Conservation (phyloP, 2,797 vertebrate species). For the Characodon lateralis region DNA sequence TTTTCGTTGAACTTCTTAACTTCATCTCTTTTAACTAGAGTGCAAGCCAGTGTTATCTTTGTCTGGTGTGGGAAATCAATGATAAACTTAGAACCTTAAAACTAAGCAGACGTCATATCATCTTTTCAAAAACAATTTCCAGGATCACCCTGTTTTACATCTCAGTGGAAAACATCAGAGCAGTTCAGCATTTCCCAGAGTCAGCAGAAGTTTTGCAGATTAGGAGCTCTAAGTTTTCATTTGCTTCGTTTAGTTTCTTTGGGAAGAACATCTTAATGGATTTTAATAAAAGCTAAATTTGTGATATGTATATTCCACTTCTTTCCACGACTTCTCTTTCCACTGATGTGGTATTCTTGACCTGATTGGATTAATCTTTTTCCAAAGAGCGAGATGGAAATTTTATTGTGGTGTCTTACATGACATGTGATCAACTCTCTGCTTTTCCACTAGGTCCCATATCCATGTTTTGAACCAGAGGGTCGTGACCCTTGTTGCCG, state of each 20-base stretch:
- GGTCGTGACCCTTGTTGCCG: slow-evolving; percentile 38
- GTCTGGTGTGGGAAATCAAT: background rate
- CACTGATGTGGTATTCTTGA: slow-evolving; percentile 38
- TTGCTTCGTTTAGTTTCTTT: slow-evolving; percentile 23
- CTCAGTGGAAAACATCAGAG: slow-evolving; percentile 2
- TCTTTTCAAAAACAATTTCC: background rate
- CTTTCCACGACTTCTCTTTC: slow-evolving; percentile 32
- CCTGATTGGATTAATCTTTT: slow-evolving; percentile 29
- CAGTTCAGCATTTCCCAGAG: background rate
- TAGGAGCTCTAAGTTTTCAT: slow-evolving; percentile 16
- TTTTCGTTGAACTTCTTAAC: background rate
- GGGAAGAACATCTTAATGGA: slow-evolving; percentile 16
- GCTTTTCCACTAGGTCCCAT: slow-evolving; percentile 26
- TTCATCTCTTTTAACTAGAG: background rate
- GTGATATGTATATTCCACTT: slow-evolving; percentile 33
- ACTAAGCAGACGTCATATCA: background rate
- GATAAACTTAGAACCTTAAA: background rate
- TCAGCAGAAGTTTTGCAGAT: slow-evolving; percentile 1
- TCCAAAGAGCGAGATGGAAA: slow-evolving; percentile 64
- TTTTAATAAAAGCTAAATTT: slow-evolving; percentile 37
- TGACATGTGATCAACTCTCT: slow-evolving; percentile 35
- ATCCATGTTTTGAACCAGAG: slow-evolving; percentile 33
- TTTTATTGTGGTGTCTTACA: slow-evolving; percentile 52
- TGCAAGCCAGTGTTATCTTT: background rate
- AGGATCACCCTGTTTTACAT: background rate